Base-by-base conservation (phyloP, 1,140 invertebrate genomes). In the Phortica variegata region DNA sequence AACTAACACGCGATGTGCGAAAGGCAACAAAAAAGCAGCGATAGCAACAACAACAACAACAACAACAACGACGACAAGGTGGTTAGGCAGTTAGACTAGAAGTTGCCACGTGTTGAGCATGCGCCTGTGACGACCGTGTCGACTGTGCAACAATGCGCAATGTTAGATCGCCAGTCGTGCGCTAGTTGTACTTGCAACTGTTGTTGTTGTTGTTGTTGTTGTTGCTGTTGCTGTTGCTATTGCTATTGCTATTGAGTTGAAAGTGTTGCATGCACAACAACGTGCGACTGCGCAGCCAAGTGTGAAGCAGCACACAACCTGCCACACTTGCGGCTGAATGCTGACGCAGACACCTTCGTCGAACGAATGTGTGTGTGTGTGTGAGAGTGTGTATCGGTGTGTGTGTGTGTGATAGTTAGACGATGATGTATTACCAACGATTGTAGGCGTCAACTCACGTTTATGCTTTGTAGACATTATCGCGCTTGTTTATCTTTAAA, bases 371-470 rank as follows among this genome's bases (percentile, higher is more conserved):
- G n/a, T n/a, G n/a, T n/a, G n/a, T n/a, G n/a, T n/a, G n/a, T n/a
- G n/a, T n/a, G n/a, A n/a, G n/a, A n/a, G n/a, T n/a, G n/a, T n/a
- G n/a, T n/a, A n/a, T n/a, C n/a, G n/a, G n/a, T n/a, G n/a, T n/a
- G n/a, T n/a, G n/a, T n/a, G n/a, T n/a, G n/a, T 26, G 23, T 32
- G 50, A 49, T 62, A 52, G 58, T 65, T 61, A 55, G 54, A 46
- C 58, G 61, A 65, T 65, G 61, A 65, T 65, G 61, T 65, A 65
- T 65, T 58, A 58, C 61, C 43, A 29, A 36, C 52, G 56, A 65
- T 70, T 70, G 66, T 70, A 70, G 66, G 66, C 66, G 66, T 70
- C 61, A 70, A 70, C 66, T 70, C 66, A 70, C 66, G 66, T 70
- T 70, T 70, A 70, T 70, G 59, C 58, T 70, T 70, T 70, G 65